These are phyloP conservation scores for Himalopsyche anomala DNA, from an alignment of 2,888 invertebrate genomes.

Conservation along the genomic window DNA sequence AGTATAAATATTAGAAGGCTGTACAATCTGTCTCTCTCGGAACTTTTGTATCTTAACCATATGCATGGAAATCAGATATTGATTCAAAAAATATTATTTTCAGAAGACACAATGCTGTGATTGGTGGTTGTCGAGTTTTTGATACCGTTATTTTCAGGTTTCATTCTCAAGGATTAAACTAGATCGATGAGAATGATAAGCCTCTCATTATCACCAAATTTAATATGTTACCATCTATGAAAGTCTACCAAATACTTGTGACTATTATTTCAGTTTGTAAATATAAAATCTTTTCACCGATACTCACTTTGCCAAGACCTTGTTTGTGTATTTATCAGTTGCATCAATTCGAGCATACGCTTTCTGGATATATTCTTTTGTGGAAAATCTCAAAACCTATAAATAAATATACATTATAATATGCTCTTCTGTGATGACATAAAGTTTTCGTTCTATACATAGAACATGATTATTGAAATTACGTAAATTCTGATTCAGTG, in stretches of 20 bases:
- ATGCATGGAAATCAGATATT: too few species aligned
- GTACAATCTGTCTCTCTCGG: too few species aligned
- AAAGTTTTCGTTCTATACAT: not conserved
- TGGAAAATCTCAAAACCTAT: not conserved
- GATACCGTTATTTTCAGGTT: too few species aligned
- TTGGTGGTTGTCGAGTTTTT: too few species aligned
- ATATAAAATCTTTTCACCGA: not conserved
- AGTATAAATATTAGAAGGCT: too few species aligned
- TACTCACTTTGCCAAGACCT: slow-evolving; percentile 9
- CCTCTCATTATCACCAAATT: not conserved
- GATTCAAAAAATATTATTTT: too few species aligned
- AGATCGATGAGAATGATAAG: too few species aligned
- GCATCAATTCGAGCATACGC: not conserved
- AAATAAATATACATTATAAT: not conserved
- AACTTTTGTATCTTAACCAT: too few species aligned
- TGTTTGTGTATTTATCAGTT: not conserved
- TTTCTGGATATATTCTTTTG: not conserved
- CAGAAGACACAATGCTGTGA: too few species aligned
- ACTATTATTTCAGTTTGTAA: too few species aligned
- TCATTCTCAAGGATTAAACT: too few species aligned
- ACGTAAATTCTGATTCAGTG: not conserved
- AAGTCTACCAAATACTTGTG: too few species aligned
- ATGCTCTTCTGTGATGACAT: not conserved
- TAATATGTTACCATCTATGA: not conserved
- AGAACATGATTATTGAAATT: not conserved